Evolutionary conservation across 2,797 vertebrate species (phyloP).

Genomic region (Cossypha caffra): DNA sequence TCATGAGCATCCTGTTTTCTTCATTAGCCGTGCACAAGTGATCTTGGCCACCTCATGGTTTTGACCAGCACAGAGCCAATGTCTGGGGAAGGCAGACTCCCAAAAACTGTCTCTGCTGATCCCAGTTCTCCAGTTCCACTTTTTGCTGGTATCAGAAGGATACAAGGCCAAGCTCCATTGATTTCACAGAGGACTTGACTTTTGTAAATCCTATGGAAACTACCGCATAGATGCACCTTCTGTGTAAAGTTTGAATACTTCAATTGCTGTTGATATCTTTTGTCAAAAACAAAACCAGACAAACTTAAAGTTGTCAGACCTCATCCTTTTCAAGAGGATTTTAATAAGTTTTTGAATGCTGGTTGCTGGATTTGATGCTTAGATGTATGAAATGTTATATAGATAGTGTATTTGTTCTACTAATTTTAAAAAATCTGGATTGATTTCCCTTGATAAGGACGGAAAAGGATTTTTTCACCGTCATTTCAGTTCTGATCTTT

Average conservation of each 20-base stretch:
- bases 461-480: background rate
- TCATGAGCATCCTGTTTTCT: conserved; percentile 28
- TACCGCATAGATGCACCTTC: background rate
- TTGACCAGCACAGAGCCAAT: background rate
- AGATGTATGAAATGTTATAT: background rate
- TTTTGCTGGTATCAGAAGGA: background rate
- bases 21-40: background rate
- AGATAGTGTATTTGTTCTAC: background rate
- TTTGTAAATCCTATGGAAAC: background rate
- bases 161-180: background rate
- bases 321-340: background rate
- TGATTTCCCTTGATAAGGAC: background rate
- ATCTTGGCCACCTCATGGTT: background rate
- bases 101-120: conserved; percentile 37
- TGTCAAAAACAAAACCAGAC: background rate
- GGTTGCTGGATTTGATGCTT: background rate
- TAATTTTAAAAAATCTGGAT: background rate
- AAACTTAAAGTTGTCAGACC: background rate
- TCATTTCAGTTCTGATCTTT: background rate
- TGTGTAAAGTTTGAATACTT: background rate
- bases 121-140: conserved; percentile 28
- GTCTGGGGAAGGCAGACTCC: conserved; percentile 21
- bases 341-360: background rate
- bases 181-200: background rate
- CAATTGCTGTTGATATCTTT: background rate